Evolutionary conservation across 1,140 invertebrate species (phyloP).

Genomic region (Drosophila tani): DNA sequence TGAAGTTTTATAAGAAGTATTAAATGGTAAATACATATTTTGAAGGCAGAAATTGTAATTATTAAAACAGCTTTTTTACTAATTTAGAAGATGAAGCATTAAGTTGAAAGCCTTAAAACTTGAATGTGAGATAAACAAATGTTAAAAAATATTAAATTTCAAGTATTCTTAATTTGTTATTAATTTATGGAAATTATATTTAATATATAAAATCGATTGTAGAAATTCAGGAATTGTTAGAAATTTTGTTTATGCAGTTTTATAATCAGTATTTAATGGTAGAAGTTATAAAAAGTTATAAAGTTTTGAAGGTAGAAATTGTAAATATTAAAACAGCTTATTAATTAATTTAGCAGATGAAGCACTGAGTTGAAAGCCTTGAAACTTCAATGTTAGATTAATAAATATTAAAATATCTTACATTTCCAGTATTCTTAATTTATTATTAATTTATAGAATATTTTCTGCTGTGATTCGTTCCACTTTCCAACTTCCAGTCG

Average conservation of each 20-base stretch:
- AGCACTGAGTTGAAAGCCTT: background rate
- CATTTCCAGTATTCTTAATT: background rate
- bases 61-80: background rate
- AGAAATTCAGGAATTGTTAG: too few species aligned
- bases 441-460: background rate
- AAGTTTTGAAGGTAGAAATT: background rate
- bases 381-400: too few species aligned
- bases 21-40: background rate
- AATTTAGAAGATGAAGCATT: background rate
- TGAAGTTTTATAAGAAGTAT: background rate
- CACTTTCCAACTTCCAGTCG: conserved; percentile 11
- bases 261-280: too few species aligned
- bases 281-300: too few species aligned
- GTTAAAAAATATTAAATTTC: too few species aligned
- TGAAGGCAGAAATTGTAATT: background rate
- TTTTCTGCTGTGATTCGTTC: background rate
- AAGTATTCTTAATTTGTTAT: background rate
- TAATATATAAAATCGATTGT: too few species aligned
- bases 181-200: background rate
- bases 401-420: too few species aligned
- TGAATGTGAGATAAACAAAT: too few species aligned
- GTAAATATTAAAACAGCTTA: background rate
- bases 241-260: too few species aligned
- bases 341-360: background rate
- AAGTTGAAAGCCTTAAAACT: background rate